Evolutionary conservation across 2,113 vertebrate genomes (phyloP).

Genomic region (Orycteropus afer): DNA sequence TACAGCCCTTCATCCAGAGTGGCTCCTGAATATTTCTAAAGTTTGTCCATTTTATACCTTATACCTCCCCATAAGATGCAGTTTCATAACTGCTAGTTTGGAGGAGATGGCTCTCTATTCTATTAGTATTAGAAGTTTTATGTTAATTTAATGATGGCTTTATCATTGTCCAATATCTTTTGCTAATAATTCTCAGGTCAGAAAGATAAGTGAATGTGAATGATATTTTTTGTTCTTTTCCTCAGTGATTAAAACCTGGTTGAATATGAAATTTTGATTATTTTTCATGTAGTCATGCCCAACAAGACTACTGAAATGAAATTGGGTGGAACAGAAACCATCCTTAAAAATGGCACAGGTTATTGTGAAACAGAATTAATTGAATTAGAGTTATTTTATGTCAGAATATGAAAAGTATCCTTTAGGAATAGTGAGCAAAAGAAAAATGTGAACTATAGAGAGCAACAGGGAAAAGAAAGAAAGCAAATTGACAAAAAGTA

Average conservation of each 20-base stretch:
- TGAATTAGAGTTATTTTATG: background rate
- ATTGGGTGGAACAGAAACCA: background rate
- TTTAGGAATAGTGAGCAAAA: background rate
- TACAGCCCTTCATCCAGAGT: background rate
- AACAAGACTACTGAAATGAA: background rate
- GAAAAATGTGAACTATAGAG: background rate
- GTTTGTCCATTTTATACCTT: background rate
- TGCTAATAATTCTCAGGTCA: slow-evolving; percentile 29
- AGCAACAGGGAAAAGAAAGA: background rate
- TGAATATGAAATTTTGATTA: slow-evolving; percentile 6
- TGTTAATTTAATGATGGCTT: background rate
- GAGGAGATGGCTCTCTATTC: background rate
- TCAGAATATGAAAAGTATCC: background rate
- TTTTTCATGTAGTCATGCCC: background rate
- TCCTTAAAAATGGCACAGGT: background rate
- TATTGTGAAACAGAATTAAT: background rate
- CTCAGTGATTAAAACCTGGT: slow-evolving; percentile 21
- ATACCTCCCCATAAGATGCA: background rate
- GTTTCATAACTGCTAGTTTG: slow-evolving; percentile 19
- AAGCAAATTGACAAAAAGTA: slow-evolving; percentile 38
- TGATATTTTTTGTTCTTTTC: background rate
- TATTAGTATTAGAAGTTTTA: background rate
- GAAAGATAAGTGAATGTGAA: background rate
- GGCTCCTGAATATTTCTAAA: background rate
- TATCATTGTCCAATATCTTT: background rate